These are phyloP conservation scores for Hippocampus mohnikei DNA, from an alignment of 2,113 vertebrate genomes.

Conservation along the genomic window DNA sequence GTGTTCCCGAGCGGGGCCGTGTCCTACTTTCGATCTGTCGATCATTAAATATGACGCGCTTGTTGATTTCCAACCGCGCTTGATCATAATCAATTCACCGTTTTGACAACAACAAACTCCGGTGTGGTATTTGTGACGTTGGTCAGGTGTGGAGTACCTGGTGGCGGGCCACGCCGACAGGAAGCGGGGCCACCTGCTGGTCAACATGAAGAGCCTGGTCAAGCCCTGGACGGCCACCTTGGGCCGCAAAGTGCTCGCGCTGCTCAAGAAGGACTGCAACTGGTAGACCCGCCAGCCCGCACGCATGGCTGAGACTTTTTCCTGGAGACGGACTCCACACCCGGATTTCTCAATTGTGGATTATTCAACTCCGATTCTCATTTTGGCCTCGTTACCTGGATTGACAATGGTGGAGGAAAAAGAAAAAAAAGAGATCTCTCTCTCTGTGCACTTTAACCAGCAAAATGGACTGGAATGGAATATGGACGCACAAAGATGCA, in stretches of 20 bases:
- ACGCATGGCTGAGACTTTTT: conserved; percentile 6
- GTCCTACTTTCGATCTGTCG: background rate
- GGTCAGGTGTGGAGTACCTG: conserved; percentile 85
- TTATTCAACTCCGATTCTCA: background rate
- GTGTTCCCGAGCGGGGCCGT: background rate
- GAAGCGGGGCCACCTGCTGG: conserved; percentile 80
- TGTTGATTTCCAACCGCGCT: background rate
- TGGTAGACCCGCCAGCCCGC: conserved; percentile 54
- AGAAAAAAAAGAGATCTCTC: too few relatives aligned
- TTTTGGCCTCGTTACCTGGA: background rate
- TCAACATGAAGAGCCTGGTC: conserved; percentile 98
- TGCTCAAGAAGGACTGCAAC: conserved; percentile 86
- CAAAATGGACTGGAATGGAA: background rate
- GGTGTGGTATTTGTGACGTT: background rate
- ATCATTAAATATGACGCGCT: background rate
- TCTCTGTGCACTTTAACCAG: background rate
- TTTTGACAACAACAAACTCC: too few relatives aligned
- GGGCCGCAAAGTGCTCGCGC: conserved; percentile 84
- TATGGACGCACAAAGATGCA: background rate
- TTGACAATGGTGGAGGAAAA: background rate
- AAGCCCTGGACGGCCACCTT: conserved; percentile 89
- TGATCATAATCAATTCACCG: background rate
- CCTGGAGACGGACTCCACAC: conserved; percentile 13
- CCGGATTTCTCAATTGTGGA: too few relatives aligned
- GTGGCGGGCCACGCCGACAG: conserved; percentile 89